Evolutionary conservation across 2,113 vertebrate genomes (phyloP), one percentile per base, ranked within the genome.

Genomic region (Lepisosteus oculatus): DNA sequence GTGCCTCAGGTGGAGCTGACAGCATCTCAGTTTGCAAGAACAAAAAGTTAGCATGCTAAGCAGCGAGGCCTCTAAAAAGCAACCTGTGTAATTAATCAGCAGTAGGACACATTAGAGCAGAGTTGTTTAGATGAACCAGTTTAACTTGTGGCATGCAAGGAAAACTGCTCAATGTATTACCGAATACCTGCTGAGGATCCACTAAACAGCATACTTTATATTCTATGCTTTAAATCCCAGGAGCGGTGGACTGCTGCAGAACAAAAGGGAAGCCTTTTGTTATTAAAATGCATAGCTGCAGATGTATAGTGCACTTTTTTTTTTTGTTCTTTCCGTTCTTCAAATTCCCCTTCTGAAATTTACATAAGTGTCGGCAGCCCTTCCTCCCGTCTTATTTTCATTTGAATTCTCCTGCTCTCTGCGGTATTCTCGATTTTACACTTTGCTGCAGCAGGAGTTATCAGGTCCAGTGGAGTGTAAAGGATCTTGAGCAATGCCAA

Each of bases 401-500:
- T 62, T 68, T 74, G 72, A 61, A 29, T 12, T 59, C 77, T 68
- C 74, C 64, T 61, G n/a, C 43, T 65, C 70, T 55, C 64, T 41
- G 72, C 47, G 73, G 77, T 71, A 72, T 75, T 85, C 73, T 78
- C 72, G 69, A 81, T 86, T 87, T 78, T 84, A 83, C 82, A 85
- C 85, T 88, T 83, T 86, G 79, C 83, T 78, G 73, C 68, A 54
- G 61, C 77, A 76, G 69, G 78, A 82, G 82, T 84, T 81, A 82
- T 87, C 80, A 81, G 74, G 85, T 83, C 87, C 81, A 88, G 17
- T 76, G 74, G 78, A 84, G 84, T 86, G 71, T 85, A 69, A 74
- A 72, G 80, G 82, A 77, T 86, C 85, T 84, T 80, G 77, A 83
- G 70, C 54, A 71, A 78, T 79, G 69, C 79, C 78, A 77, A 88